These are phyloP conservation scores for Platanista minor DNA, from an alignment of 2,113 vertebrate genomes.

Conservation along the genomic window DNA sequence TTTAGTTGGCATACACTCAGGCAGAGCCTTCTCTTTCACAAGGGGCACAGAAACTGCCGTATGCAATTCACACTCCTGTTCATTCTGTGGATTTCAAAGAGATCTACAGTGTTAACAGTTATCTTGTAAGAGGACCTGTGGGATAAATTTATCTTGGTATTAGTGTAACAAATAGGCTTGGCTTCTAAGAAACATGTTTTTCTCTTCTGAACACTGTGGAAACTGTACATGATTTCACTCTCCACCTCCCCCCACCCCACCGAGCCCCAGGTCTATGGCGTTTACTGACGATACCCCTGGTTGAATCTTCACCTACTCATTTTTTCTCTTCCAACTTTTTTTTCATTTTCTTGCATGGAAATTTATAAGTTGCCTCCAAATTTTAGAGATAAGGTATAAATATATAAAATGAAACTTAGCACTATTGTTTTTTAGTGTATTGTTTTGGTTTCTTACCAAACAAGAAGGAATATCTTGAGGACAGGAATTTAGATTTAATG, in stretches of 20 bases:
- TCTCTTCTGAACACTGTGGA: background rate
- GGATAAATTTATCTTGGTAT: background rate
- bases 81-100: background rate
- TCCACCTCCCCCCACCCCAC: background rate
- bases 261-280: background rate
- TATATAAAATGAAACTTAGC: background rate
- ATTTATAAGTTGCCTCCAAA: background rate
- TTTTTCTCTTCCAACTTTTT: background rate
- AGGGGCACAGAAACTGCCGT: background rate
- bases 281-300: background rate
- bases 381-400: background rate
- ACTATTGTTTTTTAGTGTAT: background rate
- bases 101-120: background rate
- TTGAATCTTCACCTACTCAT: background rate
- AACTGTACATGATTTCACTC: background rate
- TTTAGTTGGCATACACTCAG: background rate
- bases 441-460: background rate
- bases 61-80: background rate
- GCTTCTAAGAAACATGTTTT: background rate
- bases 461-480: background rate
- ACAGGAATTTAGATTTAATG: background rate
- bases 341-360: background rate
- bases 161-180: background rate
- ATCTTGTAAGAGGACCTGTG: background rate
- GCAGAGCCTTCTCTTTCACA: background rate